Evolutionary conservation across 2,888 invertebrate genomes (phyloP).

Genomic region (Scelioninae gen. 1): DNA sequence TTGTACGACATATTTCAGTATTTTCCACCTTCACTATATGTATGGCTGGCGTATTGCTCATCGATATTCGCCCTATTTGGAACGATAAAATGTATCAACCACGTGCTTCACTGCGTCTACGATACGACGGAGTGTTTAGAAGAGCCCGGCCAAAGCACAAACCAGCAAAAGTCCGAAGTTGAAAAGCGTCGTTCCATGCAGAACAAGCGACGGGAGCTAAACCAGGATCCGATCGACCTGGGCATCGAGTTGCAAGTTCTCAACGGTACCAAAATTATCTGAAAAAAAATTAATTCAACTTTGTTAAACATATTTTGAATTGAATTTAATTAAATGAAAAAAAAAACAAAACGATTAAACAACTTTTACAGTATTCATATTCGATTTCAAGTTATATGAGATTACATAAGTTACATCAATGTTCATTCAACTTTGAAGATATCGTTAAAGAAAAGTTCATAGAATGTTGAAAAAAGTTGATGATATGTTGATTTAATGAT

Average conservation of each 20-base stretch:
- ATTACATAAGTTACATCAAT: no score
- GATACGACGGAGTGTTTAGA: conserved; percentile 95
- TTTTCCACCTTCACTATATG: conserved; percentile 91
- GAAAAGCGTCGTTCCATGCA: conserved; percentile 83
- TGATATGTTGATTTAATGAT: no score
- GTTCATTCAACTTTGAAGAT: no score
- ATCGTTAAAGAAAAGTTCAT: no score
- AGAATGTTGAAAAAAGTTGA: no score
- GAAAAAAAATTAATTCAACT: not conserved
- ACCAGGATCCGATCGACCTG: conserved; percentile 81
- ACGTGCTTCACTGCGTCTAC: conserved; percentile 95
- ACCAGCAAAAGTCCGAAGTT: conserved; percentile 85
- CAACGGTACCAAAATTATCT: conserved; percentile 75
- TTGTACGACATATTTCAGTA: conserved; percentile 88
- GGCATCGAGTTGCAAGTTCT: conserved; percentile 83
- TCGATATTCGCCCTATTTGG: conserved; percentile 92
- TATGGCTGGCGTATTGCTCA: conserved; percentile 94
- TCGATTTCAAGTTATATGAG: no score
- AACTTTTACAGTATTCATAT: no score
- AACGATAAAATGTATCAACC: conserved; percentile 93
- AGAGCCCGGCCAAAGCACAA: conserved; percentile 86
- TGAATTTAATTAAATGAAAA: no score
- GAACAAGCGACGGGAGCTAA: conserved; percentile 82
- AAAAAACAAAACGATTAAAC: no score
- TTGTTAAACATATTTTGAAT: no score